phyloP scores from a whole-genome alignment of 2,797 vertebrate genomes.

The Crocidura indochinensis region DNA sequence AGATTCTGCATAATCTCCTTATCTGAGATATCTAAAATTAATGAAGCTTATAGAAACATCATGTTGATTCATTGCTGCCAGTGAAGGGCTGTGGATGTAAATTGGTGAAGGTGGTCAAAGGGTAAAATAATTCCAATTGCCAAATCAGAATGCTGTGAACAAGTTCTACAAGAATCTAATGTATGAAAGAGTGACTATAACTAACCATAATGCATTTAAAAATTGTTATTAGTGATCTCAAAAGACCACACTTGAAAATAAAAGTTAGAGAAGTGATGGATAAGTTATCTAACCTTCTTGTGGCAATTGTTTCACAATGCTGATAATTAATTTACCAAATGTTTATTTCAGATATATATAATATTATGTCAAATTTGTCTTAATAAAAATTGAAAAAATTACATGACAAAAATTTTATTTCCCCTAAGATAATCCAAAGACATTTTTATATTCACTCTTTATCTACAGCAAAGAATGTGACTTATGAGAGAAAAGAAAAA shows the following conservation, averaged over 20 bases:
- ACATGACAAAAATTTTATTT: not conserved
- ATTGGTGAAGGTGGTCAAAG: not conserved
- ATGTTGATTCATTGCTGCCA: not conserved
- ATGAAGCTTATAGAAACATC: not conserved
- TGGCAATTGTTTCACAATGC: not conserved
- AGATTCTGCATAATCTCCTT: too few relatives aligned
- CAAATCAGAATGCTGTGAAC: not conserved
- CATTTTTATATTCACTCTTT: not conserved
- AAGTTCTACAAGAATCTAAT: not conserved
- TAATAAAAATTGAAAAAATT: not conserved
- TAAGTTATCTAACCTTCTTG: too few relatives aligned
- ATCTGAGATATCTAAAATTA: not conserved
- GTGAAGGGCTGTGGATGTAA: not conserved
- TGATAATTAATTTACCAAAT: too few relatives aligned
- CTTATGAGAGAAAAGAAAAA: not conserved
- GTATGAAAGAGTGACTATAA: not conserved
- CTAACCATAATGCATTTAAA: not conserved
- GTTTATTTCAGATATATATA: too few relatives aligned
- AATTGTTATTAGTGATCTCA: not conserved
- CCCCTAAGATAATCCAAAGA: not conserved
- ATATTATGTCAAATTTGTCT: not conserved
- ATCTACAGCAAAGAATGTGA: not conserved
- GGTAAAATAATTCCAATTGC: not conserved
- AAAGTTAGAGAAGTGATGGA: not conserved
- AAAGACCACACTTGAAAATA: too few relatives aligned